Base-by-base conservation (phyloP, 2,888 invertebrate species). In the Mylabris sibirica region DNA sequence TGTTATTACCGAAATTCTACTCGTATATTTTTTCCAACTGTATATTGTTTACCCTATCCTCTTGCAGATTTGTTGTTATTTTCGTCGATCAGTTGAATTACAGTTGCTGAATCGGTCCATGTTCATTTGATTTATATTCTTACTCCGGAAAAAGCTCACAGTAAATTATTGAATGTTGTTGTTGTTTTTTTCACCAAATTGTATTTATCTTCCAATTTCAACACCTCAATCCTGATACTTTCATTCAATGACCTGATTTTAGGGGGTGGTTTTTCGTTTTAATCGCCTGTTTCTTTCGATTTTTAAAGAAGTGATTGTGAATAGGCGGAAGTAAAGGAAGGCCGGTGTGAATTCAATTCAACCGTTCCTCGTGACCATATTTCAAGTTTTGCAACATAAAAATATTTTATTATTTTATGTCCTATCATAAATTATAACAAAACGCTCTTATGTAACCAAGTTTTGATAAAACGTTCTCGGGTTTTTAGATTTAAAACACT, bases 401-500 rank as follows among this genome's bases (percentile, higher is more conserved):
- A 77, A 78, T 78, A 78, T 79, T 79, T 78, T 78, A 80, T 80
- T 80, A 78, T 79, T 80, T 79, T 77, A 78, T 77, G 76, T 77
- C 72, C 74, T 61, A 71, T 67, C 72, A 72, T 80, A 78, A 78
- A 79, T 80, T 76, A 77, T 74, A 68, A 68, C 72, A 73, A 76
- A 76, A 76, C 69, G 76, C 76, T 75, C 76, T 76, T 78, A 77
- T 76, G 77, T 77, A 79, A 78, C 78, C 77, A 77, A 78, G 73
- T 79, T 77, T 77, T 76, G 78, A 77, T 77, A 77, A 79, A 80
- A 77, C 75, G 78, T 77, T 79, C 76, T 72, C 74, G 76, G 76
- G 72, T 77, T 76, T 72, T 76, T 74, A 76, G 78, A 80, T 79
- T 79, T 77, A 79, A 77, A 78, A 79, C 78, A 79, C 79, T 79